Base-by-base conservation (phyloP, 1,140 invertebrate genomes). In the Lucilia sericata region DNA sequence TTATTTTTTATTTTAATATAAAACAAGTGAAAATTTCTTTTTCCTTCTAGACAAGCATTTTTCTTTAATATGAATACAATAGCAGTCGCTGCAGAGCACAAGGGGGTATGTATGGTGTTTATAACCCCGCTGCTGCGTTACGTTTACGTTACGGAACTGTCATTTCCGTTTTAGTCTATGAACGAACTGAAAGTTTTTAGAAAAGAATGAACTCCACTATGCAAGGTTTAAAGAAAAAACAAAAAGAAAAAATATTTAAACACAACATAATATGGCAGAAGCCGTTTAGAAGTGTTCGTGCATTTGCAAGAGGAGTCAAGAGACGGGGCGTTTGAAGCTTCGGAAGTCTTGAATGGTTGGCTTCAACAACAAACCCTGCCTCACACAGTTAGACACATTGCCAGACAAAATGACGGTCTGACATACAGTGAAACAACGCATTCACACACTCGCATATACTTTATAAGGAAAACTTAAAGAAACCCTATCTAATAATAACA, bases 161-260 rank as follows among this genome's bases (percentile, higher is more conserved):
- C 65, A 70, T 70, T 70, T 70, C 65, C 65, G 21, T 70, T 70
- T 70, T 70, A 70, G 65, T 70, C 21, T 70, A 70, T 70, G 65
- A 70, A 70, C 21, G 65, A 70, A 70, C 65, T 19, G 2, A 19
- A 70, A 70, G 21, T 21, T 70, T 60, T 60, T 21, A 21, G 25
- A 70, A 70, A 70, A 25, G 19, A 7, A 19, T 19, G 65, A 70
- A 70, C 65, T 21, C 3, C 25, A 30, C 65, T 21, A 4, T 55
- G 21, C 19, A 70, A 70, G 65, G 5, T 12, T 12, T 70, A 70
- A 25, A 21, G 10, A 7, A 21, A 21, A 21, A 70, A 65, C n/a
- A 65, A 65, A 19, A n/a, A 17, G 14, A n/a, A 49, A 12, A 2
- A 14, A 2, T 49, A 30, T 30, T 30, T 30, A 30, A 30, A 42